Base-by-base conservation (phyloP, 1,140 invertebrate species). In the Chymomyza costata region DNA sequence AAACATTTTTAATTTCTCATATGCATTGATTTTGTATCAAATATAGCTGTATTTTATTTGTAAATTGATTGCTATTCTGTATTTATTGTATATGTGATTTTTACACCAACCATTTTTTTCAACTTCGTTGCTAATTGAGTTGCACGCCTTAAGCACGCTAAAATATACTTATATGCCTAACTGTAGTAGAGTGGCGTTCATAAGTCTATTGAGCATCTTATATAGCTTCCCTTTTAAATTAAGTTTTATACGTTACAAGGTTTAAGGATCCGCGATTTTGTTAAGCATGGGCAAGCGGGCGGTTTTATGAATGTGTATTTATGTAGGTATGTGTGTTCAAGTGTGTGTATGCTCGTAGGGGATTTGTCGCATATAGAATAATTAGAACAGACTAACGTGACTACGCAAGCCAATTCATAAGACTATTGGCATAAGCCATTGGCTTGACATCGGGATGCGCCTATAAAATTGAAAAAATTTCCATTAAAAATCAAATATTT, bases 381-480 rank as follows among this genome's bases (percentile, higher is more conserved):
- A n/a, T n/a, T n/a, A n/a, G n/a, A n/a, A 40, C n/a, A 6, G 47
- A 28, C 32, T 44, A 15, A 30, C 47, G 62, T 74, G 69, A 81
- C 76, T 85, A 83, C 78, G 66, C 58, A 40, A 85, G 45, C 66
- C 84, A 78, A 49, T 74, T 85, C 84, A 85, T 85, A 41, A 95
- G 83, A 64, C 91, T 90, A 86, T 92, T 93, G 61, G 96, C 95
- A 87, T 98, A 98, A 30, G 92, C 93, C 97, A 99, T 98, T 47
- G 97, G 95, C 87, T 94, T 96, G 32, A 98, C 93, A 85, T 97
- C 92, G n/a, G 97, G 97, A 90, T 99, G 97, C 76, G 95, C 93
- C 94, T 97, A 87, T 65, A 93, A 92, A 83, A 78, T 87, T 86
- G 35, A 84, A 53, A 61, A 25, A 30, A 28, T 37, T 15, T 49